Evolutionary conservation across 1,140 invertebrate genomes (phyloP).

Genomic region (Calycopis cecrops): DNA sequence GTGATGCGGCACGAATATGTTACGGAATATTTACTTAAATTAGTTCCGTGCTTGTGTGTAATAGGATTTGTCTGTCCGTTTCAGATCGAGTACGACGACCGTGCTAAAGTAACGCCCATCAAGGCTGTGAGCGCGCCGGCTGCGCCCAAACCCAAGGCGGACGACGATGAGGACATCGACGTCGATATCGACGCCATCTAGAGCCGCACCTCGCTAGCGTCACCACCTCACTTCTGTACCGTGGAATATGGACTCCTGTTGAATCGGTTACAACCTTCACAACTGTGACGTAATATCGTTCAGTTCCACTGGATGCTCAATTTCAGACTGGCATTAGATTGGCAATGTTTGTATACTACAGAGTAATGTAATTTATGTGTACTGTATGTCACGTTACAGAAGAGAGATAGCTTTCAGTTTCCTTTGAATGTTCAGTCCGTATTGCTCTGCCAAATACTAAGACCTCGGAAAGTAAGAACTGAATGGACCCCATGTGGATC

Average conservation of each 20-base stretch:
- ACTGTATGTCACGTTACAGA: neutral
- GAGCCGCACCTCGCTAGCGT: slow-evolving; percentile 32
- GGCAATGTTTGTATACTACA: too few species aligned
- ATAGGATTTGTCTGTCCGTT: slow-evolving; percentile 11
- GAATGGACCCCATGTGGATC: slow-evolving; percentile 19
- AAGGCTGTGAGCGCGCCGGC: slow-evolving; percentile 77
- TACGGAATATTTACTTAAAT: neutral
- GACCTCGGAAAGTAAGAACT: neutral
- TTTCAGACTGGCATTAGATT: too few species aligned
- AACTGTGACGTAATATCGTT: too few species aligned
- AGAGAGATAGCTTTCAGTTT: slow-evolving; percentile 2
- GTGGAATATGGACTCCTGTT: too few species aligned
- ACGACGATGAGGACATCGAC: slow-evolving; percentile 85
- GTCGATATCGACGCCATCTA: slow-evolving; percentile 96
- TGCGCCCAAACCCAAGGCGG: slow-evolving; percentile 67
- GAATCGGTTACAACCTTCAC: too few species aligned
- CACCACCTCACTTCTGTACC: neutral
- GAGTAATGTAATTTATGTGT: too few species aligned
- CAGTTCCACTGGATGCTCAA: too few species aligned
- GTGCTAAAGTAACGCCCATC: slow-evolving; percentile 84
- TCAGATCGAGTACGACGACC: slow-evolving; percentile 91
- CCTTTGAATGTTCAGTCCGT: neutral
- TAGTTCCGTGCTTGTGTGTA: neutral
- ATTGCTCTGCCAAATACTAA: neutral
- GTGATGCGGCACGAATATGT: too few species aligned